Evolutionary conservation across 1,140 invertebrate genomes (phyloP), one percentile per base, ranked within the genome.

Genomic region (Halictus rubicundus): DNA sequence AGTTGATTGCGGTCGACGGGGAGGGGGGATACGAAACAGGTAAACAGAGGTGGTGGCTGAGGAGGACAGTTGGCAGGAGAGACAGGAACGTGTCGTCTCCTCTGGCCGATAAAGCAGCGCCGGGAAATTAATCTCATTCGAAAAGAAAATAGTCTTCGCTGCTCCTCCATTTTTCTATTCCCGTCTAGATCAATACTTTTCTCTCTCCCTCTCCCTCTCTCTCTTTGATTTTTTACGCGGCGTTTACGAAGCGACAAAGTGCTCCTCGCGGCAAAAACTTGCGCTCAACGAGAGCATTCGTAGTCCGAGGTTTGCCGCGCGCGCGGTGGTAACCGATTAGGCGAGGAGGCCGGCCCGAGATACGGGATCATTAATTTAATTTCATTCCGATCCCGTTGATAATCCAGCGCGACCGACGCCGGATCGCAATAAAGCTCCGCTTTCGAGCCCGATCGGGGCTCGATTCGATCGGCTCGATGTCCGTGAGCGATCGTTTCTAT

Each of bases 1-100:
- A 21, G 57, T 52, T 80, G 80, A 82, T 82, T 74, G 77, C 80
- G 70, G 80, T 52, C 3, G 49, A 0, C 49, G 49, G 49, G 49
- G 4, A 19, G 49, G 16, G 2, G 49, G 19, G 16, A 2, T 6
- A 21, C 16, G 49, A 16, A 19, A 52, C 49, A 6, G 16, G 14
- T 52, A 7, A 21, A 52, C 49, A 21, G 16, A 5, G 16, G 46
- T 16, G 14, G 19, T 14, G 49, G 49, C 32, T 5, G 32, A 32
- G 32, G 32, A 32, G 32, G 32, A 32, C 32, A 32, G 49, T 49
- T 0, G 10, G 14, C 2, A 0, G 49, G 16, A 5, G 6, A 4
- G 14, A 7, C 5, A 3, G 14, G 49, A 1, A 81, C 81, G 68
- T 75, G 70, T 80, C 59, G 37, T 37, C 21, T 23, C 27, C 23